Base-by-base conservation (phyloP, 2,888 invertebrate genomes). In the Caradrina kadenii region DNA sequence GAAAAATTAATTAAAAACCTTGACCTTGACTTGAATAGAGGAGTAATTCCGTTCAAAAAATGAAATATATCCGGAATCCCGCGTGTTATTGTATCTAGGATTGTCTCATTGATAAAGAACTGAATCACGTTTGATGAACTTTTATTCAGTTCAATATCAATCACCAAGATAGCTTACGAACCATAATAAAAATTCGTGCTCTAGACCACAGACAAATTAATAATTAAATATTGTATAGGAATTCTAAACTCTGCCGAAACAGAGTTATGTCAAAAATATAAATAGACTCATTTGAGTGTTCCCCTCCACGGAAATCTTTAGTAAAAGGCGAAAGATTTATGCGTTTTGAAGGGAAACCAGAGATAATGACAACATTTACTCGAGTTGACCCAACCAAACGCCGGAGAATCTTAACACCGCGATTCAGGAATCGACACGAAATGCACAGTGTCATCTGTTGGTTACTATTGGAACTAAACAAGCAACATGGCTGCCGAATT, bases 321-420 rank as follows among this genome's bases (percentile, higher is more conserved):
- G 97, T 97, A 97, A 97, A 97, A 97, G 97, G 97, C 97, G 97
- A 97, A 97, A 97, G 97, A 97, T 97, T 97, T 97, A 96, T 97
- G 90, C 97, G 97, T 96, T 92, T 92, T 96, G 97, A 96, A 96
- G 96, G 96, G 96, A 96, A 96, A 96, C 96, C 96, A 96, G 96
- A 97, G 96, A 94, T 69, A 70, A 15, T 4, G 45, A 17, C 0
- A 2, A 15, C 0, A 1, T 1, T 0, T 6, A 2, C 5, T 13
- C 50, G 45, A 58, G 6, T 17, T 13, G 66, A 73, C 76, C 73
- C 68, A 63, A 80, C 69, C 70, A 76, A 80, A 79, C 53, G 54
- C 3, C 55, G 54, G 69, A 74, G n/a, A 73, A 73, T 79, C 70
- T 74, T 76, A 69, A 66, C 63, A 78, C 61, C 78, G 82, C 71